phyloP scores from a whole-genome alignment of 2,888 invertebrate species.

The Escarpia spicata region DNA sequence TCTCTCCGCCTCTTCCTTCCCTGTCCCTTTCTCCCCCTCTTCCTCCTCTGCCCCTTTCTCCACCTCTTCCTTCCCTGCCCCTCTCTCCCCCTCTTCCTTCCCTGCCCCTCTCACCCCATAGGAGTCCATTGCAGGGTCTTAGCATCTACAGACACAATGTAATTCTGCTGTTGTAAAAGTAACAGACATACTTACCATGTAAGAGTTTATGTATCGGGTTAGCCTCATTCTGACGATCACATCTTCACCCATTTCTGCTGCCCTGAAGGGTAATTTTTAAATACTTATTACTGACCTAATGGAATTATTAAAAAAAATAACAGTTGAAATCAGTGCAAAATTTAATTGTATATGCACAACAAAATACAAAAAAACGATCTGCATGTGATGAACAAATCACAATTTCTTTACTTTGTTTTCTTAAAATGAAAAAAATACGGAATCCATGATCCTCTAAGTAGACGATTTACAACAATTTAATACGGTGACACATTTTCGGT shows the following conservation, averaged over 20 bases:
- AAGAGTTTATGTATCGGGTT: constrained; percentile 76
- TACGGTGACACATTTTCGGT: background rate
- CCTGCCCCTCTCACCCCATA: no score
- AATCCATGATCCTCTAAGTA: background rate
- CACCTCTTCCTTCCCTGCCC: no score
- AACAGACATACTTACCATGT: constrained; percentile 69
- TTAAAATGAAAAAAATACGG: background rate
- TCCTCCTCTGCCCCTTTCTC: no score
- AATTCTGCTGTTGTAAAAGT: background rate
- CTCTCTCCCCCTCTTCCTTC: no score
- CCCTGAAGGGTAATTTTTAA: constrained; percentile 61
- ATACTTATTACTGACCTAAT: background rate
- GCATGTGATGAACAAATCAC: background rate
- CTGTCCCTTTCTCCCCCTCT: no score
- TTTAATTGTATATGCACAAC: background rate
- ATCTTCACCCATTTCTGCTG: constrained; percentile 75
- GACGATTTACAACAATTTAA: background rate
- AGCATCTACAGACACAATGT: background rate
- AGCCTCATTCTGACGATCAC: constrained; percentile 74
- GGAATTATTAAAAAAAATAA: background rate
- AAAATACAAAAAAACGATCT: background rate
- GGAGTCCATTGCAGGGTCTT: background rate
- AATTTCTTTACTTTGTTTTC: background rate
- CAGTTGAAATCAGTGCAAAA: background rate
- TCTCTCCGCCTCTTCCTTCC: no score